A percentile compares a stretch with the other conserved stretches of the same genome.
These are phyloP conservation scores for Cheilinus undulatus DNA, from an alignment of 2,113 vertebrate species.

Conservation along the genomic window DNA sequence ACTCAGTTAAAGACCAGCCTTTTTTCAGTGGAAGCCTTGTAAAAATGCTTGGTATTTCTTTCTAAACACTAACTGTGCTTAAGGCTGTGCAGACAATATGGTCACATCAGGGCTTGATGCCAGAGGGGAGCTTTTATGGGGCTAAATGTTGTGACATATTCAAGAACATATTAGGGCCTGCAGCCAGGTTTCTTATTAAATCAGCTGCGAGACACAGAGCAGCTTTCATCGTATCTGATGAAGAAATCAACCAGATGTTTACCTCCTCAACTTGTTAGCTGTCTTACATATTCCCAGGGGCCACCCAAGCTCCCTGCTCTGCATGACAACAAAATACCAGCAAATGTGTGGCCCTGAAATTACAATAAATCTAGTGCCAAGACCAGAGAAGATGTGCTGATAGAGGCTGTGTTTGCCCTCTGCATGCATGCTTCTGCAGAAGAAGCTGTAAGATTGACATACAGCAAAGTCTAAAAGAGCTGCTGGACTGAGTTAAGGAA, in stretches of 20 bases:
- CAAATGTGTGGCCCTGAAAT: too few relatives aligned
- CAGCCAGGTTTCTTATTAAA: constrained; percentile 23
- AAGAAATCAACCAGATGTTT: constrained; percentile 22
- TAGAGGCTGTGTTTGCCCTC: background rate
- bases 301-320: background rate
- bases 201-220: constrained; percentile 11
- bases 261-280: background rate
- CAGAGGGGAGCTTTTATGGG: background rate
- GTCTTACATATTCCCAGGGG: constrained; percentile 3
- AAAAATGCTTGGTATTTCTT: constrained; percentile 27
- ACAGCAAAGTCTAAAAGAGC: too few relatives aligned
- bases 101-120: background rate
- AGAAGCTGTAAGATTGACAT: too few relatives aligned
- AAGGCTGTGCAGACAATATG: background rate
- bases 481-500: too few relatives aligned
- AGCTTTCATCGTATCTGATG: constrained; percentile 16
- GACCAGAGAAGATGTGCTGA: background rate
- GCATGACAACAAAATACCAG: background rate
- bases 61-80: constrained; percentile 10
- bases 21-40: background rate
- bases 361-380: too few relatives aligned
- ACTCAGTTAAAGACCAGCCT: constrained; percentile 12
- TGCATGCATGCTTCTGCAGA: too few relatives aligned
- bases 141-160: background rate
- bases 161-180: constrained; percentile 4